These are phyloP conservation scores for Sclerodermus sp. DNA, from an alignment of 2,888 invertebrate genomes.

Conservation along the genomic window DNA sequence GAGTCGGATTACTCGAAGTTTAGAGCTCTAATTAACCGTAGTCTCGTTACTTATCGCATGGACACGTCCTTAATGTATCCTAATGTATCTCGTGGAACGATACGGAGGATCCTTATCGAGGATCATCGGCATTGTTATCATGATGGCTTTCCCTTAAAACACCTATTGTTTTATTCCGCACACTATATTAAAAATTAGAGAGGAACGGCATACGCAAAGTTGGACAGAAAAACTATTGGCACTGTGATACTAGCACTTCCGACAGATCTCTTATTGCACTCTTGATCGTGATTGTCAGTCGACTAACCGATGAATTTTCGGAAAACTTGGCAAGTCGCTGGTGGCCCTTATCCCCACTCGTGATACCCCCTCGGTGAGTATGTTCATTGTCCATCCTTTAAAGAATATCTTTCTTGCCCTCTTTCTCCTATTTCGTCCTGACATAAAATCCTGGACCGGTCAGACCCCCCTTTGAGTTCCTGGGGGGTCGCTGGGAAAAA, in stretches of 20 bases:
- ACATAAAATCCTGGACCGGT: slow-evolving; percentile 22
- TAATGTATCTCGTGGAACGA: not conserved
- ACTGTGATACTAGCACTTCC: slow-evolving; percentile 22
- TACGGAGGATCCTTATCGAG: too few relatives aligned
- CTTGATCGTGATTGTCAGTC: slow-evolving; percentile 29
- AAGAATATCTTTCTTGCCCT: slow-evolving; percentile 7
- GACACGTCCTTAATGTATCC: not conserved
- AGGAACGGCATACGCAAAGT: too few relatives aligned
- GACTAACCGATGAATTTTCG: slow-evolving; percentile 27
- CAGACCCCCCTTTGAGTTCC: slow-evolving; percentile 5
- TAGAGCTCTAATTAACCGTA: too few relatives aligned
- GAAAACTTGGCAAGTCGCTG: slow-evolving; percentile 27
- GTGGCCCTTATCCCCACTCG: slow-evolving; percentile 25
- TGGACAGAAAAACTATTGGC: not conserved
- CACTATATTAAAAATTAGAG: too few relatives aligned
- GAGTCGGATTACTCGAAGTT: slow-evolving; percentile 9
- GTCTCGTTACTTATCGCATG: too few relatives aligned
- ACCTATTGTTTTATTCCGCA: too few relatives aligned
- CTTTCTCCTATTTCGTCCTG: not conserved
- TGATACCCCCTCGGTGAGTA: not conserved
- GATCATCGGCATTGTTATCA: too few relatives aligned
- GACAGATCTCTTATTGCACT: slow-evolving; percentile 27
- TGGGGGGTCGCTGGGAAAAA: slow-evolving; percentile 41
- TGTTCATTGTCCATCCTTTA: not conserved
- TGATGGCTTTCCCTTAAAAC: too few relatives aligned